Evolutionary conservation across 2,888 invertebrate species (phyloP), one percentile per base, ranked within the genome.

Genomic region (Cryptus viduatorius): DNA sequence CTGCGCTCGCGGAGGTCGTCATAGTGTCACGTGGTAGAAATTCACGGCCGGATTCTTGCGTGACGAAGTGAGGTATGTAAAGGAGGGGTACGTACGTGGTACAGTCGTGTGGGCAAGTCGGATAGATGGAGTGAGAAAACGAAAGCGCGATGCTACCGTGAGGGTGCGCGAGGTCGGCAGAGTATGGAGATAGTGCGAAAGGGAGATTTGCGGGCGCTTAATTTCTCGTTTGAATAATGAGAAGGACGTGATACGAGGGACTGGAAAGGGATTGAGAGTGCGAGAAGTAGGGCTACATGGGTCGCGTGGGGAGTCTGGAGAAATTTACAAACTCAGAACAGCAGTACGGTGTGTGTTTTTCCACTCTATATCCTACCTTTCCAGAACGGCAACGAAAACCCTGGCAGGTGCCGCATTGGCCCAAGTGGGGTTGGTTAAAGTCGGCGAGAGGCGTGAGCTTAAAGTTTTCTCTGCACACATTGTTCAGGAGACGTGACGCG

Each of bases 211-310:
- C 72, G 44, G 73, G 19, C 37, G 83, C 79, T 89, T 89, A 88
- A 89, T 90, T 89, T 89, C 84, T 87, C 85, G 83, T 90, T 90
- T 89, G 88, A 90, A 90, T 89, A 90, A 90, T 87, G 87, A 83
- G 86, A 85, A 79, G 44, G 85, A 69, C 71, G 80, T 81, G 83
- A 37, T 31, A 67, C 29, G 65, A 79, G 59, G 44, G 31, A 61
- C 19, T 48, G 37, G 29, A n/a, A 65, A 44, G 37, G 10, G 61
- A 64, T 16, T 71, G 64, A 10, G 24, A 73, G 61, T n/a, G 37
- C 68, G 46, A 10, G 64, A 65, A 44, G 53, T 16, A n/a, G 12
- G 73, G n/a, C 16, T 31, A 53, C 16, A 14, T 29, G 50, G 10
- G 16, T 53, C 7, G 37, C 64, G 68, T 37, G 29, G 37, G 46